Conservation (phyloP, 2,888 invertebrate species). For the Zygaena filipendulae region DNA sequence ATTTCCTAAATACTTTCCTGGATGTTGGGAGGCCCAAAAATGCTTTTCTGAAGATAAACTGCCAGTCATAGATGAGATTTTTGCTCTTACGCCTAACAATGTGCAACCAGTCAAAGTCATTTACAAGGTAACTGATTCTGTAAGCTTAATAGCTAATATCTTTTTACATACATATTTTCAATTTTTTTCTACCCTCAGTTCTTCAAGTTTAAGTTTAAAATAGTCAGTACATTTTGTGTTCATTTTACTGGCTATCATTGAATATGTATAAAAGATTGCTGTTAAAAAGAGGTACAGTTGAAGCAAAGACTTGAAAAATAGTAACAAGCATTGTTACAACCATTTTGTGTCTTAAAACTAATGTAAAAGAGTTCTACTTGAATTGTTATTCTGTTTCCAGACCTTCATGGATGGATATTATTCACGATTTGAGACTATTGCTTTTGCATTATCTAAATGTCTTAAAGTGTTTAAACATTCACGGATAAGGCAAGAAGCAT, state of each 20-base stretch:
- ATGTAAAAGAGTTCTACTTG: too few species aligned
- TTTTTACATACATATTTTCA: too few species aligned
- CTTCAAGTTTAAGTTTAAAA: too few species aligned
- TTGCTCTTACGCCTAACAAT: constrained; percentile 24
- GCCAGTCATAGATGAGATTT: constrained; percentile 33
- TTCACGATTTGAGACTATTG: constrained; percentile 66
- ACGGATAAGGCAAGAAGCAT: constrained; percentile 60
- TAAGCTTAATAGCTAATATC: constrained; percentile 6
- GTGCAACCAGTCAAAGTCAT: constrained; percentile 40
- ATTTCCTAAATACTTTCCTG: constrained; percentile 64
- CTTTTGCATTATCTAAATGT: constrained; percentile 73
- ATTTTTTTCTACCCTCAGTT: too few species aligned
- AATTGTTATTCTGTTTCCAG: too few species aligned
- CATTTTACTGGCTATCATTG: too few species aligned
- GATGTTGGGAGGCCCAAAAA: constrained; percentile 61
- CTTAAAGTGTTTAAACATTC: constrained; percentile 40
- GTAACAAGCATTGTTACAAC: too few species aligned
- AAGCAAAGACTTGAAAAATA: too few species aligned
- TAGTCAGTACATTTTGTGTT: too few species aligned
- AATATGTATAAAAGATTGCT: too few species aligned
- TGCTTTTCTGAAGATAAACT: constrained; percentile 55
- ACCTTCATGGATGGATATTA: constrained; percentile 57
- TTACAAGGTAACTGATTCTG: constrained; percentile 48
- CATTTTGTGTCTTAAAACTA: too few species aligned
- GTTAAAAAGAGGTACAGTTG: too few species aligned